These are phyloP conservation scores for Amia ocellicauda DNA, from an alignment of 2,113 vertebrate genomes.

Conservation along the genomic window DNA sequence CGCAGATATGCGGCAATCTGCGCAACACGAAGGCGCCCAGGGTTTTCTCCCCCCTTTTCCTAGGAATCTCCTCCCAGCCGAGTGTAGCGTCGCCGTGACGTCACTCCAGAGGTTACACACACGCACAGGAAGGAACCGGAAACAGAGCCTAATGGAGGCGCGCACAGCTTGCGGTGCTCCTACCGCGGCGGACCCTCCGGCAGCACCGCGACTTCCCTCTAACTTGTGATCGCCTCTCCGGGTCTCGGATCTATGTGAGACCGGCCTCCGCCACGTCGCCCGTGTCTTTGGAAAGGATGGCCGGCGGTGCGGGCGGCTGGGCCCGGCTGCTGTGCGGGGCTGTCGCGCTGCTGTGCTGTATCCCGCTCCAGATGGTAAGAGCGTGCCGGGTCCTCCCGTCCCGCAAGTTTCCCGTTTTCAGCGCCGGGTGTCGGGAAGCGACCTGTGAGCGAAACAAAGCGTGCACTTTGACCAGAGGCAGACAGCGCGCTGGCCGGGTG, in stretches of 20 bases:
- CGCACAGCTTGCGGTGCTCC: not conserved
- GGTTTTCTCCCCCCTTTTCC: too few species aligned
- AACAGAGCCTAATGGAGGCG: conserved; percentile 18
- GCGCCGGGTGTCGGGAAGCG: too few species aligned
- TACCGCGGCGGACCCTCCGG: not conserved
- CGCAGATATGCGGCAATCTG: too few species aligned
- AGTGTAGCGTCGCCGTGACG: conserved; percentile 7
- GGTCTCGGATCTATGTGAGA: conserved; percentile 4
- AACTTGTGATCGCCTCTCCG: not conserved
- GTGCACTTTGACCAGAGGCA: too few species aligned
- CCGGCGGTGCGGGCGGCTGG: conserved; percentile 54
- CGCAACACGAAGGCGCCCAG: too few species aligned
- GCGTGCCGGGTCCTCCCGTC: not conserved
- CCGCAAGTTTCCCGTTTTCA: not conserved
- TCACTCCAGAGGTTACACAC: not conserved
- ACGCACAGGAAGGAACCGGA: conserved; percentile 21
- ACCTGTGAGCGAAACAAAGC: too few species aligned
- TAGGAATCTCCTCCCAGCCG: too few species aligned
- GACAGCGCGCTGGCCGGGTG: too few species aligned
- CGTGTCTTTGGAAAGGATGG: conserved; percentile 46
- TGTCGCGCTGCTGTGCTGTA: conserved; percentile 48
- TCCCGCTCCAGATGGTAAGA: conserved; percentile 56
- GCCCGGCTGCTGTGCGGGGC: conserved; percentile 58
- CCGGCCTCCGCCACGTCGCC: not conserved
- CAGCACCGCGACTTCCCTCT: not conserved